Percentiles rank a stretch among this genome's conserved stretches.
Evolutionary conservation across 2,888 invertebrate species (phyloP).

Genomic region (Mesoligia furuncula): DNA sequence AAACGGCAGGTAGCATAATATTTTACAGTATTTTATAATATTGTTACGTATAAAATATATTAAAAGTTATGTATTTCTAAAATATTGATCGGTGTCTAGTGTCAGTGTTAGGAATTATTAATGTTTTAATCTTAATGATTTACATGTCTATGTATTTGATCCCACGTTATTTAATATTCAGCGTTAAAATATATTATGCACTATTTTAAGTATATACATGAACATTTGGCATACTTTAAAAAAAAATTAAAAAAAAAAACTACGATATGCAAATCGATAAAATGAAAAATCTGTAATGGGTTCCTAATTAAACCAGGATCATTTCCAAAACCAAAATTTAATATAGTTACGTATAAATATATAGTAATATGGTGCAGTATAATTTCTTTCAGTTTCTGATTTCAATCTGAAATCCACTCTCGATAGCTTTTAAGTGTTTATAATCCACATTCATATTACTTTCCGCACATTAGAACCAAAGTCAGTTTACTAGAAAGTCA

Average conservation of each 20-base stretch:
- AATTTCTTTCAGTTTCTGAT: neutral
- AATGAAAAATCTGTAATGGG: neutral
- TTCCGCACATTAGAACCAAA: neutral
- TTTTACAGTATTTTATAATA: neutral
- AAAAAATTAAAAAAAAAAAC: neutral
- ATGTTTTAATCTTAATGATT: conserved; percentile 1
- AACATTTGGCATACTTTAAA: neutral
- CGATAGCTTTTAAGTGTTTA: too few species aligned
- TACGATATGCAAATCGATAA: neutral
- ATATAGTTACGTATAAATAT: too few species aligned
- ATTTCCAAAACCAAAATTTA: neutral
- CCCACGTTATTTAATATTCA: neutral
- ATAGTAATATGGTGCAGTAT: too few species aligned
- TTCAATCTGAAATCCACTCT: neutral
- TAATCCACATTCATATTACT: neutral
- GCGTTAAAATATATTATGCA: neutral
- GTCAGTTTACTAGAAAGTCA: neutral
- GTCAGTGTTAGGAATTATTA: neutral
- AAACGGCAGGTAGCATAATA: neutral
- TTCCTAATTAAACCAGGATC: neutral
- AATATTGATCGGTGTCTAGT: neutral
- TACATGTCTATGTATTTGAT: neutral
- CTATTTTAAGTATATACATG: neutral
- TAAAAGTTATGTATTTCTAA: conserved; percentile 13
- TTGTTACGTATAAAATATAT: conserved; percentile 1